A percentile compares a stretch with the other conserved stretches of the same genome.
Conservation (phyloP, 2,113 vertebrate genomes). For the Calonectris borealis region DNA sequence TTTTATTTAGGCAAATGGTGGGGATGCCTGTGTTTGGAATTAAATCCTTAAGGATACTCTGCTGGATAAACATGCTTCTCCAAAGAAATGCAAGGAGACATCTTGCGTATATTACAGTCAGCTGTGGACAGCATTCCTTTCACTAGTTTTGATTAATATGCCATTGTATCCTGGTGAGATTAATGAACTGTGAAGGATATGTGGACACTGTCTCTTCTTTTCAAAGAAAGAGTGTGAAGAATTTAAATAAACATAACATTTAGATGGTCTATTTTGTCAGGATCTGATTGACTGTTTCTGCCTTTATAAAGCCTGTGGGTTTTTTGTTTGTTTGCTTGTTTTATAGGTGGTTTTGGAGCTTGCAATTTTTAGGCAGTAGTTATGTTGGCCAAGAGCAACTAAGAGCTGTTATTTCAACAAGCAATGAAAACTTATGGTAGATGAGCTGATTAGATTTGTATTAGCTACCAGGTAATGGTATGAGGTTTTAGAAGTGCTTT, state of each 20-base stretch:
- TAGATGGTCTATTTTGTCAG: not conserved
- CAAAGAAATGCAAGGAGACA: not conserved
- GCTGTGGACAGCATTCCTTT: not conserved
- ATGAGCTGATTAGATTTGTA: not conserved
- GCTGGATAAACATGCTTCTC: not conserved
- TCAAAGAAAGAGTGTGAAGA: not conserved
- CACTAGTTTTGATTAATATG: constrained; percentile 19
- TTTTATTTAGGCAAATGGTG: not conserved
- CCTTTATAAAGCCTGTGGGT: not conserved
- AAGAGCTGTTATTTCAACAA: not conserved
- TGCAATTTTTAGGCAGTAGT: not conserved
- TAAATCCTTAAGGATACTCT: not conserved
- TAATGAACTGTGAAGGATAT: constrained; percentile 45
- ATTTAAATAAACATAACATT: constrained; percentile 49
- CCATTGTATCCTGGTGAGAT: not conserved
- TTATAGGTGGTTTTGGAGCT: not conserved
- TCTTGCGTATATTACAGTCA: not conserved
- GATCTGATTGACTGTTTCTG: not conserved
- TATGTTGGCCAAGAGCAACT: not conserved
- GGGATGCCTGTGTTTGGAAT: not conserved
- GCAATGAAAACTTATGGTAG: not conserved
- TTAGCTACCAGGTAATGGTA: not conserved
- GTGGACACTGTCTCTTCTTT: constrained; percentile 14
- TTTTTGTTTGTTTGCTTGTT: not conserved
- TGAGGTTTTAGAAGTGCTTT: not conserved